Evolutionary conservation across 2,888 invertebrate species (phyloP).

Genomic region (Cremastinae sp.): DNA sequence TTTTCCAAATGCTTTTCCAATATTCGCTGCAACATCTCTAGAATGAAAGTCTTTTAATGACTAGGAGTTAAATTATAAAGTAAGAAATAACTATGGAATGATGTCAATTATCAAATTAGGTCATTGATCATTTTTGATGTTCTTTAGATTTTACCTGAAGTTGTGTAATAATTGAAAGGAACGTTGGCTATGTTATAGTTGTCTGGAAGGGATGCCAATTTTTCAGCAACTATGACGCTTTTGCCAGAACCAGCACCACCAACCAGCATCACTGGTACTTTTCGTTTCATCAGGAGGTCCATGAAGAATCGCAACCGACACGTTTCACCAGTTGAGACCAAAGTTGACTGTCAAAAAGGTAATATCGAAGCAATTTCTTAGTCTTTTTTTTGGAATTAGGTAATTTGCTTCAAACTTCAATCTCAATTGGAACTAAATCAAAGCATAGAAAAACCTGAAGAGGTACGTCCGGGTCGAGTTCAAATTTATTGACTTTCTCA

Average conservation of each 20-base stretch:
- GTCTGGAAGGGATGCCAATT: conserved; percentile 87
- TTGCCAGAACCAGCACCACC: conserved; percentile 95
- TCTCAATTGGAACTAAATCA: neutral
- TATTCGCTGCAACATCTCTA: conserved; percentile 92
- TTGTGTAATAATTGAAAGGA: conserved; percentile 97
- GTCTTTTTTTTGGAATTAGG: too few species aligned
- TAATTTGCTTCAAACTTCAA: too few species aligned
- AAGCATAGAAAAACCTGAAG: conserved; percentile 86
- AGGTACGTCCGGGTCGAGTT: conserved; percentile 92
- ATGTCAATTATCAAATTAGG: neutral
- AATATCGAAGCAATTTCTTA: too few species aligned
- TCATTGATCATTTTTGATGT: neutral
- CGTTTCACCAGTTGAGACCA: conserved; percentile 95
- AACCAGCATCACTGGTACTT: conserved; percentile 94
- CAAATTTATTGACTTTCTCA: conserved; percentile 89
- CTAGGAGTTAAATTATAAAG: neutral
- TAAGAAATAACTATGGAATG: neutral
- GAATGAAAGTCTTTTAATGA: conserved; percentile 47
- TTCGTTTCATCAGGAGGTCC: conserved; percentile 89
- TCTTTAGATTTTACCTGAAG: conserved; percentile 84
- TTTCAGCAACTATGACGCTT: conserved; percentile 93
- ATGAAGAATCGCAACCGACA: conserved; percentile 93
- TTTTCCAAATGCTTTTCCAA: conserved; percentile 96
- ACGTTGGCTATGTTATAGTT: conserved; percentile 92
- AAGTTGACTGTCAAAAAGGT: conserved; percentile 83